Base-by-base conservation (phyloP, 92 coral and sea anemone genomes). In the Nematostella vectensis region DNA sequence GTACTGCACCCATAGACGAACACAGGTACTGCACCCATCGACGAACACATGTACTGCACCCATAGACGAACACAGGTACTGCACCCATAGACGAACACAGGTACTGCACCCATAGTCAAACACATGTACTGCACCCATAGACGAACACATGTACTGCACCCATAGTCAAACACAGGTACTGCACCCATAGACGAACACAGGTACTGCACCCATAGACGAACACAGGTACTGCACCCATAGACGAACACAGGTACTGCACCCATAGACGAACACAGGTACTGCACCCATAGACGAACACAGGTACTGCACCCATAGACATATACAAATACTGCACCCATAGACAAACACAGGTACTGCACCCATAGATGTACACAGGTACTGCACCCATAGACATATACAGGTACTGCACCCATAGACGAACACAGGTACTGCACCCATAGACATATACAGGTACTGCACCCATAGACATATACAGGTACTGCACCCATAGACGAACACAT, bases 71-170 rank as follows among this genome's bases (percentile, higher is more conserved):
- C 54, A 25, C n/a, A 13, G 20, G 52, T 29, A 20, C 40, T 33
- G 8, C 6, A 6, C 15, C 40, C 40, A 33, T 33, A 4, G n/a
- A n/a, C n/a, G n/a, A n/a, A n/a, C n/a, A n/a, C n/a, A n/a, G n/a
- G n/a, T n/a, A n/a, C n/a, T n/a, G 94, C 58, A 87, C 94, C 8
- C 83, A 85, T 65, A 74, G 83, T 23, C 94, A 85, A 43, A 63
- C 80, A 53, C 69, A 81, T 64, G 94, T 87, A 2, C 75, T 85
- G 11, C 80, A 85, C 54, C 83, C 94, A 22, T 79, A 47, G 66
- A 0, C 71, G 83, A 11, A 26, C 19, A 12, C 82, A 74, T 78
- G 82, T 70, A 48, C 48, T 3, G 33, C 10, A 12, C 26, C 47
- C 2, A 18, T 6, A 18, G 21, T 16, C 16, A 53, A 13, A 18